Evolutionary conservation across 2,113 vertebrate genomes (phyloP).

Genomic region (Carettochelys insculpta): DNA sequence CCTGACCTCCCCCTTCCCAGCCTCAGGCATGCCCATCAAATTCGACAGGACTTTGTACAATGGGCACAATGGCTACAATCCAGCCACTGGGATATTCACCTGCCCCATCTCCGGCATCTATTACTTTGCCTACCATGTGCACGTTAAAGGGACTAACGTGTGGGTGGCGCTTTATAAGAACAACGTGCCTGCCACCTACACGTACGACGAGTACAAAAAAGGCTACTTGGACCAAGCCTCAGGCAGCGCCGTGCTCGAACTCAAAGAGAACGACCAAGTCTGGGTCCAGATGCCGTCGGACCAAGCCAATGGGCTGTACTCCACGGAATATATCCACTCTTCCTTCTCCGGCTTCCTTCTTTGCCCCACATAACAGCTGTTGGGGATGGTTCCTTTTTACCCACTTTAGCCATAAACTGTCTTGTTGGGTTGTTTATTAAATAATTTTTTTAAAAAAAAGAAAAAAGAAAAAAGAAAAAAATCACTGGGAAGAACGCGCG

Average conservation of each 20-base stretch:
- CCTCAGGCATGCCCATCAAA: conserved; percentile 93
- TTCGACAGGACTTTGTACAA: conserved; percentile 98
- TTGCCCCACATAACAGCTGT: conserved; percentile 92
- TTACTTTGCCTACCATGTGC: conserved; percentile 98
- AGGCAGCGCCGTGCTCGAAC: conserved; percentile 95
- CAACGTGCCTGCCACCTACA: conserved; percentile 98
- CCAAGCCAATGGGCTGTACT: conserved; percentile 97
- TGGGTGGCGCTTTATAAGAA: conserved; percentile 99
- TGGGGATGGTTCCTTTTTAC: conserved; percentile 52
- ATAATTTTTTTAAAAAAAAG: conserved; percentile 28
- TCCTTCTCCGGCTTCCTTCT: conserved; percentile 98
- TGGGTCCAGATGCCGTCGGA: conserved; percentile 99
- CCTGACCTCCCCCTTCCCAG: conserved; percentile 93
- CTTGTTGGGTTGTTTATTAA: conserved; percentile 32
- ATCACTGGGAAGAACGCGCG: conserved; percentile 69
- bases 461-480: conserved; percentile 63
- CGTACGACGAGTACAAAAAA: conserved; percentile 99
- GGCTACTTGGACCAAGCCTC: conserved; percentile 99
- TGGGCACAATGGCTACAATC: conserved; percentile 93
- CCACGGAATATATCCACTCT: conserved; percentile 98
- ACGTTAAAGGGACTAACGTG: conserved; percentile 96
- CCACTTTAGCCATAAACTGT: conserved; percentile 73
- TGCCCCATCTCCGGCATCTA: conserved; percentile 93
- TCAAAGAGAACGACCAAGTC: conserved; percentile 95
- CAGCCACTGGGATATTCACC: conserved; percentile 93